Evolutionary conservation across 2,113 vertebrate genomes (phyloP), one percentile per base, ranked within the genome.

Genomic region (Takifugu flavidus): DNA sequence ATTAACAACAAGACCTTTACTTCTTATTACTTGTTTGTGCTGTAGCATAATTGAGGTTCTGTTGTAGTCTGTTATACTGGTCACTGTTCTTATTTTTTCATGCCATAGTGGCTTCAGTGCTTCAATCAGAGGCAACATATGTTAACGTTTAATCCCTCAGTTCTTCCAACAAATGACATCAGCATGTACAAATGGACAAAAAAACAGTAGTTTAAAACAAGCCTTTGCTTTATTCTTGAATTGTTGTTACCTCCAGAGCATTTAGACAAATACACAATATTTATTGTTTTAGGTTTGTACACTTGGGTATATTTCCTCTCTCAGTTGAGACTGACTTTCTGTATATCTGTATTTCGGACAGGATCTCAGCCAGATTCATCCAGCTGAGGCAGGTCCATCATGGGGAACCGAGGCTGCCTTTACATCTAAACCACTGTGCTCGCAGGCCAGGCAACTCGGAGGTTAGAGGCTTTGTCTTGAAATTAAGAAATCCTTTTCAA

Each of bases 391-490:
- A 0, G 75, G 71, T 51, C 59, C 85, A 11, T 51, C 75, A 4
- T 77, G 83, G 82, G 69, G 56, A 11, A 55, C 13, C 11, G 77
- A 82, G 60, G 55, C 67, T n/a, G 81, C 83, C 27, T 60, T 56
- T 47, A 60, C 72, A 4, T 58, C 80, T 42, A 88, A 86, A 75
- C 62, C 77, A 5, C 25, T 31, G 1, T 44, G 46, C 59, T 67
- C 49, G 2, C 83, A 88, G 53, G 43, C 78, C 74, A 83, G 72
- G 71, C 76, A 62, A 13, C 57, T 60, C 8, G 87, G 80, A 90
- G 91, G 91, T 92, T 60, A 83, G 84, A 64, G 5, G 46, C 44
- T 49, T 42, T 13, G 50, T 63, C 43, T 50, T 39, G 3, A 10
- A 39, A 39, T 39, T 6, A 39, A 39, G 34, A 11, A 39, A 39